These are phyloP conservation scores for Serranus cabrilla DNA, from an alignment of 2,797 vertebrate species.

Conservation along the genomic window DNA sequence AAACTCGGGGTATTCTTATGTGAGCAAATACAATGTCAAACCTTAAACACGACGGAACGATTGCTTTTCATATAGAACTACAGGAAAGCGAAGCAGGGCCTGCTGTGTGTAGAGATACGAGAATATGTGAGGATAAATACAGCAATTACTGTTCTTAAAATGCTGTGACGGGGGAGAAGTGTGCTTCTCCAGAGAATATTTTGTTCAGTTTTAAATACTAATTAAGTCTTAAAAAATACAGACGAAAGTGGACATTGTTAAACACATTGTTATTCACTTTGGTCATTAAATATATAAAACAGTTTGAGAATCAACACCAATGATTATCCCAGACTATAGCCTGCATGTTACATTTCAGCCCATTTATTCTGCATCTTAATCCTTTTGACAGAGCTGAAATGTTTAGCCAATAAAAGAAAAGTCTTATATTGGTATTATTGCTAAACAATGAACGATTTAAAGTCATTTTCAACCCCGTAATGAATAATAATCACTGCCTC, in stretches of 20 bases:
- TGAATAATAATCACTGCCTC: too few relatives aligned
- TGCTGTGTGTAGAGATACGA: not conserved
- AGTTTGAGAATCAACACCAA: not conserved
- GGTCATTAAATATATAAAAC: not conserved
- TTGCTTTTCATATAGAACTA: not conserved
- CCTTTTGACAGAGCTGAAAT: too few relatives aligned
- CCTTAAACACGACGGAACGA: not conserved
- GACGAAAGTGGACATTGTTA: not conserved
- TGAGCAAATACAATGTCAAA: slow-evolving; percentile 8
- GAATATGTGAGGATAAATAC: slow-evolving; percentile 1
- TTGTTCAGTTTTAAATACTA: not conserved
- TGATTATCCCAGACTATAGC: not conserved
- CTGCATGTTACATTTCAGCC: not conserved
- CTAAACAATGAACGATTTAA: too few relatives aligned
- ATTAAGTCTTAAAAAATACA: slow-evolving; percentile 7
- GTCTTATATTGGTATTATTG: too few relatives aligned
- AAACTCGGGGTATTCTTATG: slow-evolving; percentile 5
- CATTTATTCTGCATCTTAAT: not conserved
- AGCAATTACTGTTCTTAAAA: not conserved
- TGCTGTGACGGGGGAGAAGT: slow-evolving; percentile 7
- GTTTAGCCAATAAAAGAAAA: too few relatives aligned
- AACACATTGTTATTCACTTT: not conserved
- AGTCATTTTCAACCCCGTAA: too few relatives aligned
- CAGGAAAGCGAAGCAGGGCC: too few relatives aligned
- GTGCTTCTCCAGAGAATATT: not conserved